phyloP scores from a whole-genome alignment of 37 sponge, comb jelly and placozoan species.

The Mnemiopsis leidyi region DNA sequence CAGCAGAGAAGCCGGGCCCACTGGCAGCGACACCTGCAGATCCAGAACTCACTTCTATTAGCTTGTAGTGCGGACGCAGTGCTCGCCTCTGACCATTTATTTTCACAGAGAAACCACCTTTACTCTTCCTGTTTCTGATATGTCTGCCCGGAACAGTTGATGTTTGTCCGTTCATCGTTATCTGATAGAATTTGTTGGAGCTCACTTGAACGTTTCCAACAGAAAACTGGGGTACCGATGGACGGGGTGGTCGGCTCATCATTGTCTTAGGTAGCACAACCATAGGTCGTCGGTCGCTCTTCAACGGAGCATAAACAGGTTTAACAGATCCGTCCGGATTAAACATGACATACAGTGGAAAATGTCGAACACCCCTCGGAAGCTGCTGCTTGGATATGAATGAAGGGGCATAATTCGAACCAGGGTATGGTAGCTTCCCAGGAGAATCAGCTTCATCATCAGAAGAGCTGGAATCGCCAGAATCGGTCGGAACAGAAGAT shows the following conservation, averaged over 20 bases:
- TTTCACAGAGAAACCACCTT: conserved; percentile 20
- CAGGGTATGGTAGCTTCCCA: conserved; percentile 4
- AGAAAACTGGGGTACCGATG: background rate
- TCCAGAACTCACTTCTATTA: background rate
- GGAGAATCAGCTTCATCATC: conserved; percentile 22
- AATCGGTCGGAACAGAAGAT: background rate
- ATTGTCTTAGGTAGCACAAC: background rate
- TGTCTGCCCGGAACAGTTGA: conserved; percentile 12
- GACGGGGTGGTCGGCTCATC: conserved; percentile 20
- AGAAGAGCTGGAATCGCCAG: background rate
- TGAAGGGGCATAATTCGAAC: background rate
- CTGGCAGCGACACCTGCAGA: background rate
- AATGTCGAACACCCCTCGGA: background rate
- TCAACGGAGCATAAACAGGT: background rate
- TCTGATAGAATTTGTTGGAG: conserved; percentile 27
- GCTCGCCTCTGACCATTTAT: background rate
- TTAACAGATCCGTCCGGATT: conserved; percentile 16
- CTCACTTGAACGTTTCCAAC: background rate
- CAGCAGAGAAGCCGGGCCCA: background rate
- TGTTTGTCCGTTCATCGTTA: background rate
- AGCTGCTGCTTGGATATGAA: background rate
- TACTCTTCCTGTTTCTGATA: background rate
- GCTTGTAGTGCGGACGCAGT: background rate
- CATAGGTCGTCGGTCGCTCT: background rate
- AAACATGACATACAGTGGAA: conserved; percentile 9